Evolutionary conservation across 2,888 invertebrate genomes (phyloP), one percentile per base, ranked within the genome.

Genomic region (Pristionchus exspectatus): DNA sequence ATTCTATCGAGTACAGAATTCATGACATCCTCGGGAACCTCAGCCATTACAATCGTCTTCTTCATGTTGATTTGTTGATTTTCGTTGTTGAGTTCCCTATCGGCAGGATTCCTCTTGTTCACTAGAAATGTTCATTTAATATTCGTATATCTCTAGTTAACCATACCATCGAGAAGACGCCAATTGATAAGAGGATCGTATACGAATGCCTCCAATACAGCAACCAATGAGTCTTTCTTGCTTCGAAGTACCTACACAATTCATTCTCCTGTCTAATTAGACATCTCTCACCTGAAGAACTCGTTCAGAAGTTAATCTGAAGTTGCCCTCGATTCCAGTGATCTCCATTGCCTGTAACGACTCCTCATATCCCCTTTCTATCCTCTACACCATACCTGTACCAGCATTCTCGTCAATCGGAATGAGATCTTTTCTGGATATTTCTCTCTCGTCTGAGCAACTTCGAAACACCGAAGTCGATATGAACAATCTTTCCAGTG

Each of bases 381-480:
- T 98, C 98, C 44, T n/a, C 44, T 10, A 50, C 9, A 50, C 12
- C 99, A 98, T 18, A 99, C 99, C 95, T 98, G 98, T 91, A 98
- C 98, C 30, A 99, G 96, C 99, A 99, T 99, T 92, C 99, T 96
- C 0, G 99, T 99, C 91, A 99, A 96, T 38, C 98, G 96, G 96
- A 99, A 99, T 0, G 99, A 99, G 94, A 99, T 99, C 96, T 98
- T 99, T 96, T 99, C 99, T 0, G 99, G 99, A 96, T 99, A 99
- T 95, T 99, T 99, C 95, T 99, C 99, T 69, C 99, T 96, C 0
- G 98, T 98, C 97, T 99, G 99, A 3, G 99, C 99, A 77, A 99
- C 98, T 96, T 99, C 99, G 96, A 99, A 99, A 95, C 99, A 0
- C 99, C 99, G 95, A 99, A 99, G 96, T 99, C 99, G 91, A 99